Evolutionary conservation across 2,797 vertebrate genomes (phyloP).

Genomic region (Pipistrellus kuhlii): DNA sequence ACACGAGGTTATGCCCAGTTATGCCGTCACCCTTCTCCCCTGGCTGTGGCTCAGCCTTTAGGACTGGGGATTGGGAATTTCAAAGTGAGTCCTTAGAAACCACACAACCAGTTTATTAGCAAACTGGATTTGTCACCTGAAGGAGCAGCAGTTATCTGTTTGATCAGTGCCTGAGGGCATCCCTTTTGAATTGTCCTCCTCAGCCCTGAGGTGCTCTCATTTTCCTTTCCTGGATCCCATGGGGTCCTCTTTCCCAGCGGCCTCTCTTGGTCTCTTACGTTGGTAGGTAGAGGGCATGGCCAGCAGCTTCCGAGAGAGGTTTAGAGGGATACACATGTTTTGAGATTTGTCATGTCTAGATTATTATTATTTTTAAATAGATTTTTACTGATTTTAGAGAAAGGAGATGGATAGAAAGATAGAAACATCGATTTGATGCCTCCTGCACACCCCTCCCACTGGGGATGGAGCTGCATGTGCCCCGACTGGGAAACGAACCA

Average conservation of each 20-base stretch:
- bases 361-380: too few species aligned
- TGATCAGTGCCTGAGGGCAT: neutral
- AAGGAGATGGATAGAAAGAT: too few species aligned
- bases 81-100: neutral
- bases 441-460: too few species aligned
- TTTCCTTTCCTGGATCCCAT: neutral
- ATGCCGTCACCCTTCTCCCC: rapidly evolving
- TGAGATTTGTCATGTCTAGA: neutral
- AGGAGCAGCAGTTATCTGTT: neutral
- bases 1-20: too few species aligned
- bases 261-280: neutral
- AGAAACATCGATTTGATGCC: too few species aligned
- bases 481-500: too few species aligned
- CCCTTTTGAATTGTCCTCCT: neutral
- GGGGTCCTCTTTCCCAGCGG: neutral
- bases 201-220: neutral
- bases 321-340: neutral
- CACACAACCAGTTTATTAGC: neutral
- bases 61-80: neutral
- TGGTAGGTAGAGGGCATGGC: neutral
- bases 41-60: neutral
- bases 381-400: too few species aligned
- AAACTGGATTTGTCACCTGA: neutral
- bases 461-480: too few species aligned
- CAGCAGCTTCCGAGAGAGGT: neutral